Conservation (phyloP, 2,888 invertebrate species). For the Chrysotoxum bicinctum region DNA sequence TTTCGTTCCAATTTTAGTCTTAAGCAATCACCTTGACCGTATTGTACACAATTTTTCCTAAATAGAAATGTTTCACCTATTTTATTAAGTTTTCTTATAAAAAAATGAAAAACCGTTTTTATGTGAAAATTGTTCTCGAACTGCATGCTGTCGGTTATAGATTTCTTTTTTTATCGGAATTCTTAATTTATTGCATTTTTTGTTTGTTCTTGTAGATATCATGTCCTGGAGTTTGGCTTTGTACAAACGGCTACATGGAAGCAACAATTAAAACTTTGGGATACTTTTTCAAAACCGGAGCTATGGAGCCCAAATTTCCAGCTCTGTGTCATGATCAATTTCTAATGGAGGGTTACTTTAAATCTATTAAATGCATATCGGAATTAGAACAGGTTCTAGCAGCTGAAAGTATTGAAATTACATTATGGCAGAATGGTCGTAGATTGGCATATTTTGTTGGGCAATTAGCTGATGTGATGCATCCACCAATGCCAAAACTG, state of each 20-base stretch:
- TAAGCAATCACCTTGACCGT: conserved; percentile 58
- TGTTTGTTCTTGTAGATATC: conserved; percentile 76
- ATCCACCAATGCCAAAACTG: conserved; percentile 75
- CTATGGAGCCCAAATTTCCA: conserved; percentile 80
- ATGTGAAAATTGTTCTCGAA: conserved; percentile 78
- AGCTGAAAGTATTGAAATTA: conserved; percentile 78
- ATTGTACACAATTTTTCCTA: conserved; percentile 4
- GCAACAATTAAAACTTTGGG: conserved; percentile 79
- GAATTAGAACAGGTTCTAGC: conserved; percentile 76
- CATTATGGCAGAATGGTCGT: conserved; percentile 80
- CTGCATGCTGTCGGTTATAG: conserved; percentile 78
- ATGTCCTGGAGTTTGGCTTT: conserved; percentile 81
- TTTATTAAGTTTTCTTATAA: background rate
- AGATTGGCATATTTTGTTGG: conserved; percentile 79
- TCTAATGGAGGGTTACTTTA: conserved; percentile 80
- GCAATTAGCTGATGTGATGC: conserved; percentile 77
- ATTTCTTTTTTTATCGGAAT: background rate
- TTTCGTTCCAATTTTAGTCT: conserved; percentile 31
- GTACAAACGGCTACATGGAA: conserved; percentile 79
- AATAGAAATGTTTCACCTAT: background rate
- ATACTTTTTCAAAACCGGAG: conserved; percentile 79
- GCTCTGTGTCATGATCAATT: conserved; percentile 80
- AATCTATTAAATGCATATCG: conserved; percentile 75
- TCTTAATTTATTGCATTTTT: background rate
- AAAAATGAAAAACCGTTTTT: conserved; percentile 75